Evolutionary conservation across 2,797 vertebrate species (phyloP), one percentile per base, ranked within the genome.

Genomic region (Aeoliscus strigatus): DNA sequence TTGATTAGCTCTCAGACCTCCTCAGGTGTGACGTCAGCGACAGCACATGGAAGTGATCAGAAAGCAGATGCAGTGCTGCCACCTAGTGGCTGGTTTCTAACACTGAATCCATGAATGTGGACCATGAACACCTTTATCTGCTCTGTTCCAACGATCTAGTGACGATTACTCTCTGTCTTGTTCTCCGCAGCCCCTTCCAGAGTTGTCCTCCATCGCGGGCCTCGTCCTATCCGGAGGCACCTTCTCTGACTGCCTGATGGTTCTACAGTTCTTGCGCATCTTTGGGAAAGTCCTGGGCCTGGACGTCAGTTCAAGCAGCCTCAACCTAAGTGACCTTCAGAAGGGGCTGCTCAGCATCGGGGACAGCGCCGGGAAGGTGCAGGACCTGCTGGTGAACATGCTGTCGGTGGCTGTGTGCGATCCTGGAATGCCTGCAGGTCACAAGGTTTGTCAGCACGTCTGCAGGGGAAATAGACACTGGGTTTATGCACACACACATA

Each of bases 251-350:
- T 96, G 94, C 66, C 89, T 98, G 43, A 94, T 94, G 93, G 89
- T 95, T 58, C 77, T 97, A 51, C 93, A 98, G 83, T 98, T 98
- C 77, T 84, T 98, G 39, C 84, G 81, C 35, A 94, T 91, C 79
- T 98, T 97, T 30, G 93, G 94, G 60, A 94, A 93, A 73, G 93
- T 97, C 59, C 88, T 98, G 60, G 88, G 87, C 65, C 89, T 96
- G 62, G 90, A 93, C 66, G 73, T 88, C 25, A 85, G 80, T 39
- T 61, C 82, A 50, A 87, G 91, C 65, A 81, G 88, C 55, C 89
- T 93, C 15, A 88, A 81, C 41, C 76, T 97, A 47, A 87, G 82
- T 33, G 67, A 89, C 55, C 88, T 98, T 72, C 94, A 97, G 39
- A 90, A 93, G 58, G 95, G 95, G 18, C 82, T 98, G 58, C 87